phyloP scores from a whole-genome alignment of 2,797 vertebrate genomes.

The Acipenser oxyrinchus region DNA sequence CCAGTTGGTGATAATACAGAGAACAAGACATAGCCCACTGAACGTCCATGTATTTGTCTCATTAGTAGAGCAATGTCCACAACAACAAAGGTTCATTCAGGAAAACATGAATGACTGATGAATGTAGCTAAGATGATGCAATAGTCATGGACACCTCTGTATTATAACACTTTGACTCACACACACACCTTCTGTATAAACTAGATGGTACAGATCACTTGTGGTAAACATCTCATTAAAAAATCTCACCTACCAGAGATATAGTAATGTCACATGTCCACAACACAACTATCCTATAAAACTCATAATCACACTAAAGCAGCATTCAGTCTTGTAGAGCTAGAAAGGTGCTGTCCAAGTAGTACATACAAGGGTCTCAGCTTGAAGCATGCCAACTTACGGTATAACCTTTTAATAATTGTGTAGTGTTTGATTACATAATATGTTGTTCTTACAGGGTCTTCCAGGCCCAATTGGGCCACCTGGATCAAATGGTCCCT shows the following conservation, averaged over 20 bases:
- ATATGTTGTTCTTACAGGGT: slow-evolving; percentile 62
- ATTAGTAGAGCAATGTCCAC: too few species aligned
- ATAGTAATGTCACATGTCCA: too few species aligned
- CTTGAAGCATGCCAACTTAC: background rate
- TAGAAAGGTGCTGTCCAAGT: slow-evolving; percentile 3
- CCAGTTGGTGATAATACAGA: background rate
- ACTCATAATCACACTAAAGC: background rate
- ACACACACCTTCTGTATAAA: too few species aligned
- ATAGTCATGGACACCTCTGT: too few species aligned
- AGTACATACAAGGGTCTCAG: background rate
- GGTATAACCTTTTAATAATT: background rate
- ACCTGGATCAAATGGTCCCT: slow-evolving; percentile 77
- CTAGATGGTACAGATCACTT: too few species aligned
- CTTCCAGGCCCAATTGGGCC: slow-evolving; percentile 89
- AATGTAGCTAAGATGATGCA: too few species aligned
- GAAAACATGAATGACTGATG: too few species aligned
- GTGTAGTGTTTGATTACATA: background rate
- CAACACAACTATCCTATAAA: background rate
- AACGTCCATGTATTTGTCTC: background rate
- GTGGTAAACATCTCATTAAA: too few species aligned
- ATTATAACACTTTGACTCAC: too few species aligned
- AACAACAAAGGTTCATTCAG: too few species aligned
- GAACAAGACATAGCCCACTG: background rate
- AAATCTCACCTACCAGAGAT: too few species aligned
- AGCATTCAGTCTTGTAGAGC: background rate